Conservation (phyloP, 2,888 invertebrate genomes). For the Scaptomyza parva region DNA sequence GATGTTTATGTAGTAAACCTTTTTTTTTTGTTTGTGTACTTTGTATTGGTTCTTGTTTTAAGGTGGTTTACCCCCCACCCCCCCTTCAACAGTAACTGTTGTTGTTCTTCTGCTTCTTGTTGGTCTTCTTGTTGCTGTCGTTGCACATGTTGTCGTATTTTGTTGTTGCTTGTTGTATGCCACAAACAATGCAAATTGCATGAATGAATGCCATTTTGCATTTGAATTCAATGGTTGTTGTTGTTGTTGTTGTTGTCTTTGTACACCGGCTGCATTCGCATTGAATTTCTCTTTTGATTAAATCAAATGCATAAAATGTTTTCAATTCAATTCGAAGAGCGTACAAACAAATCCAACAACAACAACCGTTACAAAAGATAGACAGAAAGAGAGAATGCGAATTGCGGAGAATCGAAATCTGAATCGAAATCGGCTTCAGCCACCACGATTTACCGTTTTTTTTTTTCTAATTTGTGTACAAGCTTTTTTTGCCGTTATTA, state of each 20-base stretch:
- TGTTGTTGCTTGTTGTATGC: slow-evolving; percentile 42
- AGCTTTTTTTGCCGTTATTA: slow-evolving; percentile 16
- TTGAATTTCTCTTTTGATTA: slow-evolving; percentile 75
- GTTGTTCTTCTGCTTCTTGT: slow-evolving; percentile 10
- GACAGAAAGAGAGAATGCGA: background rate
- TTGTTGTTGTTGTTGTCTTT: slow-evolving; percentile 28
- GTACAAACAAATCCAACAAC: slow-evolving; percentile 8
- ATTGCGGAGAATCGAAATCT: slow-evolving; percentile 21
- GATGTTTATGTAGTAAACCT: no score
- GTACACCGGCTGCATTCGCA: slow-evolving; percentile 51
- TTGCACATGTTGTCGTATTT: slow-evolving; percentile 49
- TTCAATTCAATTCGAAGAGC: slow-evolving; percentile 68
- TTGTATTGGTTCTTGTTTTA: background rate
- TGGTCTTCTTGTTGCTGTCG: slow-evolving; percentile 15
- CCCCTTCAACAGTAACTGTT: slow-evolving; percentile 1
- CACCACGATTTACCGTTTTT: slow-evolving; percentile 40
- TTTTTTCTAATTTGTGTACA: slow-evolving; percentile 52
- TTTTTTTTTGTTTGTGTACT: background rate
- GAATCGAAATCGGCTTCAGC: slow-evolving; percentile 44
- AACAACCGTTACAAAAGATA: background rate
- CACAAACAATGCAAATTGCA: slow-evolving; percentile 76
- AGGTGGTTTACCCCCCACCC: background rate
- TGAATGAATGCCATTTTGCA: slow-evolving; percentile 78
- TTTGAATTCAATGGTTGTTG: slow-evolving; percentile 59
- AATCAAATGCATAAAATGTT: slow-evolving; percentile 80